Conservation (phyloP, 2,888 invertebrate species). For the Ptilodon capucinus region DNA sequence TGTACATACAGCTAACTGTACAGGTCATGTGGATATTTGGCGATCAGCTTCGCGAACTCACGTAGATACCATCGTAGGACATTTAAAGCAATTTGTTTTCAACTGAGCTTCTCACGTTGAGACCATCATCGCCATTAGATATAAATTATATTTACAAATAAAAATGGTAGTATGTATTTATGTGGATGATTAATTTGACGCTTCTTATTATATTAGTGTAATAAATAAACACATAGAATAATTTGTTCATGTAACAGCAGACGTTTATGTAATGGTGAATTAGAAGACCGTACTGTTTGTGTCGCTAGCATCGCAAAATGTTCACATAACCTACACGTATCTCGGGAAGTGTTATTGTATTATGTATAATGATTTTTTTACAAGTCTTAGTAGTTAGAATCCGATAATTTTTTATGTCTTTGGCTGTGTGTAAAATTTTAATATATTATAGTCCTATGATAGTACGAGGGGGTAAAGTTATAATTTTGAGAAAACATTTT, state of each 20-base stretch:
- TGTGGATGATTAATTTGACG: slow-evolving; percentile 56
- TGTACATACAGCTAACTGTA: slow-evolving; percentile 73
- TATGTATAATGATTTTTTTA: slow-evolving; percentile 62
- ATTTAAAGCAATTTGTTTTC: slow-evolving; percentile 58
- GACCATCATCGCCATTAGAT: slow-evolving; percentile 54
- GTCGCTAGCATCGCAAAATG: slow-evolving; percentile 83
- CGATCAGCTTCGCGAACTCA: slow-evolving; percentile 75
- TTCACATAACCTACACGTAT: slow-evolving; percentile 76
- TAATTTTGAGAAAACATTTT: slow-evolving; percentile 79
- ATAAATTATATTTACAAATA: slow-evolving; percentile 66
- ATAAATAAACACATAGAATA: slow-evolving; percentile 41
- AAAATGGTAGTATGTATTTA: slow-evolving; percentile 73
- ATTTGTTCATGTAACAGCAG: slow-evolving; percentile 48
- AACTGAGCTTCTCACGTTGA: slow-evolving; percentile 57
- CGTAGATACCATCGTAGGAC: slow-evolving; percentile 59
- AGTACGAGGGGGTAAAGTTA: slow-evolving; percentile 53
- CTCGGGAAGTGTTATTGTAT: slow-evolving; percentile 57
- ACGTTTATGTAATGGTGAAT: slow-evolving; percentile 43
- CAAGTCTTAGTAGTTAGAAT: slow-evolving; percentile 71
- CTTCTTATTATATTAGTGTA: slow-evolving; percentile 55
- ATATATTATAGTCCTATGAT: slow-evolving; percentile 65
- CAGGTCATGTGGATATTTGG: slow-evolving; percentile 83
- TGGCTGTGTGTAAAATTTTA: slow-evolving; percentile 80
- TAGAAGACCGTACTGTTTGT: slow-evolving; percentile 47
- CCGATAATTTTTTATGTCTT: slow-evolving; percentile 76